These are phyloP conservation scores for Leucoma salicis DNA, from an alignment of 2,888 invertebrate genomes.

Conservation along the genomic window DNA sequence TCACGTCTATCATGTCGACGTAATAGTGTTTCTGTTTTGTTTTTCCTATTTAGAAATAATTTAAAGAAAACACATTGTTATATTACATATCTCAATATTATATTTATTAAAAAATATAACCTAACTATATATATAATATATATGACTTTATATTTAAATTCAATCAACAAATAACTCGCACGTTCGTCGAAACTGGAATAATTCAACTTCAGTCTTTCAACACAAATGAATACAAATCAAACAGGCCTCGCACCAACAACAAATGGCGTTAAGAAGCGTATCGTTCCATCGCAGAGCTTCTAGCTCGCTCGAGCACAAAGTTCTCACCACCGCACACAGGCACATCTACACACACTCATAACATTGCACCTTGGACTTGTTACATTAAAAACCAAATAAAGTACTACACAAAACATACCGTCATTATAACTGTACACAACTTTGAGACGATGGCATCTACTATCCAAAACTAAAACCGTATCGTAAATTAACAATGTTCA, in stretches of 20 bases:
- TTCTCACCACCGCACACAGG: conserved; percentile 19
- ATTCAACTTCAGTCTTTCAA: conserved; percentile 80
- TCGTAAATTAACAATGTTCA: conserved; percentile 47
- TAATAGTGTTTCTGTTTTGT: no score
- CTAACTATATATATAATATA: conserved; percentile 82
- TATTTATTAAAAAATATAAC: conserved; percentile 83
- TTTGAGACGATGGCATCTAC: conserved; percentile 36
- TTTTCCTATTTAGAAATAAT: no score
- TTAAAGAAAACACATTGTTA: conserved; percentile 52
- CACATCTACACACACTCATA: conserved; percentile 58
- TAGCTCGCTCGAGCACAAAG: conserved; percentile 8
- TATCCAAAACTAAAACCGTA: conserved; percentile 43
- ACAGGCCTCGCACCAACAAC: conserved; percentile 58
- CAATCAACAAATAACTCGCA: conserved; percentile 81
- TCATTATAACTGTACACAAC: conserved; percentile 42
- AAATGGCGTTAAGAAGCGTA: conserved; percentile 55
- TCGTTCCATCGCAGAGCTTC: conserved; percentile 22
- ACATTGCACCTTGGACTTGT: conserved; percentile 77
- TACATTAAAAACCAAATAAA: conserved; percentile 60
- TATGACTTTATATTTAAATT: conserved; percentile 82
- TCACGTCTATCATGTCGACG: no score
- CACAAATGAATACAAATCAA: conserved; percentile 71
- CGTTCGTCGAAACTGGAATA: conserved; percentile 79
- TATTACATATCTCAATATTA: conserved; percentile 82
- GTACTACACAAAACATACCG: conserved; percentile 62